phyloP scores from a whole-genome alignment of 2,888 invertebrate genomes.

The Ophion obscuratus region DNA sequence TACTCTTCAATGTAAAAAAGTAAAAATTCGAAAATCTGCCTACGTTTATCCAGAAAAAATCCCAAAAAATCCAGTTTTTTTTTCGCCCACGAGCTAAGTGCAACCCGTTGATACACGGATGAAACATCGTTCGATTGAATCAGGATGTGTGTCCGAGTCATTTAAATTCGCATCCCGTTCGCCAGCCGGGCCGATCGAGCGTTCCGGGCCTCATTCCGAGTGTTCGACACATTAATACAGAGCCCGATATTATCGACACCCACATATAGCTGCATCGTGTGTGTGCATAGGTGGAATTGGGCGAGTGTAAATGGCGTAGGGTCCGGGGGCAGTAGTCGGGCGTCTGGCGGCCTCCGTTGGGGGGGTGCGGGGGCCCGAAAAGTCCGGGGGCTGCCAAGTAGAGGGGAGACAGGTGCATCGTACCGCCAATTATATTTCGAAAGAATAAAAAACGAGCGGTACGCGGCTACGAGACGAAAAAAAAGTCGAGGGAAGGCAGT shows the following conservation, averaged over 20 bases:
- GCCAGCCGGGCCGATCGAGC: background rate
- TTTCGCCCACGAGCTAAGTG: too few relatives aligned
- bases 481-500: constrained; percentile 46
- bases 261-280: background rate
- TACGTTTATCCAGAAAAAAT: too few relatives aligned
- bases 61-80: too few relatives aligned
- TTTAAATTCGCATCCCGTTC: background rate
- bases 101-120: too few relatives aligned
- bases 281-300: constrained; percentile 1
- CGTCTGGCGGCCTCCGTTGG: constrained; percentile 60
- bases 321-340: constrained; percentile 38
- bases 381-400: constrained; percentile 65
- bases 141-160: background rate
- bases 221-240: background rate
- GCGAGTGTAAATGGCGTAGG: constrained; percentile 47
- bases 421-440: constrained; percentile 84
- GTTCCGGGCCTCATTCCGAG: background rate
- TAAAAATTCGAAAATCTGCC: too few relatives aligned
- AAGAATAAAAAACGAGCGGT: constrained; percentile 71
- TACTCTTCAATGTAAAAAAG: too few relatives aligned
- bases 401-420: constrained; percentile 83
- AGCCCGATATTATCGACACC: background rate
- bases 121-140: background rate
- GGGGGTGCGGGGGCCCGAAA: constrained; percentile 45
- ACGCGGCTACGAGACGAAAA: constrained; percentile 60